Base-by-base conservation (phyloP, 1,140 invertebrate genomes). In the Pectinophora gossypiella region DNA sequence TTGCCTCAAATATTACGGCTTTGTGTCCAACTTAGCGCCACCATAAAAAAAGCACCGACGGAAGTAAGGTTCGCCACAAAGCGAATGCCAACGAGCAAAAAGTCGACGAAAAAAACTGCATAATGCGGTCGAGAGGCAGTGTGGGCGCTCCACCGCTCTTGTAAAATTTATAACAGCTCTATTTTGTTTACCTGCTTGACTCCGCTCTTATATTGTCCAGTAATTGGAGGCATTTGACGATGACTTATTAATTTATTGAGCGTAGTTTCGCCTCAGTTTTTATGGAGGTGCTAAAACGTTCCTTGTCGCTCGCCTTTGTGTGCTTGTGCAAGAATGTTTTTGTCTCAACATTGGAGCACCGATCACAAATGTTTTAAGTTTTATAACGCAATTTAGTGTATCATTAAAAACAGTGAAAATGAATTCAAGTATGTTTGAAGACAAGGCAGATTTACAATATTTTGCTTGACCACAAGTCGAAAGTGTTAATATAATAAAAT, bases 131-230 rank as follows among this genome's bases (percentile, higher is more conserved):
- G 67, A 75, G 69, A 69, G 62, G 61, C 72, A 67, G 72, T 76
- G 76, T 74, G 77, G 75, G 64, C 74, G 59, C 61, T 64, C 64
- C 58, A 67, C 71, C 65, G 64, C 76, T 82, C 76, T 87, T 81
- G 79, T 83, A 79, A 85, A 83, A 86, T 86, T 85, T 85, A 85
- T 73, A 85, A 86, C 83, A 82, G 71, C 83, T 85, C 79, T 85
- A 85, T 85, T 83, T 74, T 83, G 77, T 81, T 81, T 86, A 86
- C 83, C 83, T 86, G 83, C 77, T 72, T 82, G 64, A 77, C 73
- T 81, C 61, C 57, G 64, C 66, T 77, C 19, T 79, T 76, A 75
- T 77, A 80, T 79, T 86, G 73, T 85, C 56, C 71, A 51, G 71
- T 87, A 85, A 87, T 86, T 87, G 81, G 72, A 76, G 74, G 77